A percentile compares a stretch with the other conserved stretches of the same genome.
phyloP scores from a whole-genome alignment of 2,888 invertebrate genomes.

The Pollenia angustigena region DNA sequence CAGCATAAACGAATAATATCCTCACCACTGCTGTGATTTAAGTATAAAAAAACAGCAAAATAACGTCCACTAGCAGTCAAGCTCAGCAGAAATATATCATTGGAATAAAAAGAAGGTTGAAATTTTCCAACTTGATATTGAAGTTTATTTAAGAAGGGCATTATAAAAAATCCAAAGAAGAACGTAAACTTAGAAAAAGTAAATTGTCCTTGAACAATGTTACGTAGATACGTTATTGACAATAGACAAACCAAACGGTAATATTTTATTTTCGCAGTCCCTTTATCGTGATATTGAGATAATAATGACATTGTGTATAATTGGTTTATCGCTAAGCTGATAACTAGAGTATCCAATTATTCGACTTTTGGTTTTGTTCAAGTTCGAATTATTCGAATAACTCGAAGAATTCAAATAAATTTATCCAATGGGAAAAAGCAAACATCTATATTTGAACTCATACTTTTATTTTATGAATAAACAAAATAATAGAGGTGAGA shows the following conservation, averaged over 20 bases:
- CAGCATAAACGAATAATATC: too few relatives aligned
- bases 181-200: slow-evolving; percentile 31
- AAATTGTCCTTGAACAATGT: slow-evolving; percentile 55
- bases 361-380: too few relatives aligned
- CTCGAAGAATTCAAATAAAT: too few relatives aligned
- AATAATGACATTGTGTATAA: slow-evolving; percentile 46
- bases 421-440: too few relatives aligned
- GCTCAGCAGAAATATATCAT: slow-evolving; percentile 54
- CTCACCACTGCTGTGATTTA: too few relatives aligned
- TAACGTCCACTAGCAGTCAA: slow-evolving; percentile 13
- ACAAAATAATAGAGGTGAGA: too few relatives aligned
- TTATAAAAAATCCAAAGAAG: slow-evolving; percentile 7
- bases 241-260: slow-evolving; percentile 48
- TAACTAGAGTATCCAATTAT: too few relatives aligned
- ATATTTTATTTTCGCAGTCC: slow-evolving; percentile 24
- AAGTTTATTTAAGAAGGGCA: background rate
- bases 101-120: slow-evolving; percentile 45
- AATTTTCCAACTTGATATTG: slow-evolving; percentile 51
- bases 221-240: slow-evolving; percentile 48
- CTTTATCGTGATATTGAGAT: slow-evolving; percentile 27
- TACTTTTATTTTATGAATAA: too few relatives aligned
- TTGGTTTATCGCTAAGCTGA: background rate
- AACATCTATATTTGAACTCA: too few relatives aligned
- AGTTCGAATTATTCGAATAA: too few relatives aligned
- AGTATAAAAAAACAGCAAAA: background rate